These are phyloP conservation scores for Dendropsophus ebraccatus DNA, from an alignment of 2,113 vertebrate species.

Conservation along the genomic window DNA sequence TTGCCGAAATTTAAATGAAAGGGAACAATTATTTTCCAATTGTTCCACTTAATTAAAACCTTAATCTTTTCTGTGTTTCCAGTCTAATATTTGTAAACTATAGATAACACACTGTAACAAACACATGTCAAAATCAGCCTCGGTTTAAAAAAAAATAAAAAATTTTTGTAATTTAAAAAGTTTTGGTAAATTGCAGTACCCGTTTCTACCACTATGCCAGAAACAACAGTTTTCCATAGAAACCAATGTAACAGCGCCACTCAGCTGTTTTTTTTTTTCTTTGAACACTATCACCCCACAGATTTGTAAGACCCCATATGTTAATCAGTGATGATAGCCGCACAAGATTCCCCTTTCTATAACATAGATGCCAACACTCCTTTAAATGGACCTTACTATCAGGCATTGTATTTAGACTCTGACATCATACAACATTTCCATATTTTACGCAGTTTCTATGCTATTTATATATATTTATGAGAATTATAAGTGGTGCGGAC, in stretches of 20 bases:
- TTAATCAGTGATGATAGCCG: neutral
- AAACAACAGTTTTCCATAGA: neutral
- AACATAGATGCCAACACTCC: neutral
- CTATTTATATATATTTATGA: neutral
- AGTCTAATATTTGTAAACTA: neutral
- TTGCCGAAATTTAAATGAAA: neutral
- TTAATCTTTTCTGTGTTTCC: neutral
- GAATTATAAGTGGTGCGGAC: neutral
- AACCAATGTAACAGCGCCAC: neutral
- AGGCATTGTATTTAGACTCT: no score
- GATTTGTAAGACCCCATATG: neutral
- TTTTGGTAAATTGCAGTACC: neutral
- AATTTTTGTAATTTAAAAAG: neutral
- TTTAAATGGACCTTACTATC: neutral
- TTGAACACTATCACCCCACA: neutral
- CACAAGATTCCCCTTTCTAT: neutral
- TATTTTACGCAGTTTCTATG: no score
- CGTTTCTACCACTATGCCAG: neutral
- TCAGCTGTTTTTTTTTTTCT: no score
- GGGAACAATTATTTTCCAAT: neutral
- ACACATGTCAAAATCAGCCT: no score
- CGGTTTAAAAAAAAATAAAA: no score
- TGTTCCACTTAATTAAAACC: neutral
- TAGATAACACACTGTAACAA: neutral
- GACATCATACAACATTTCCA: no score